Evolutionary conservation across 2,113 vertebrate genomes (phyloP), one percentile per base, ranked within the genome.

Genomic region (Ammodytes marinus): DNA sequence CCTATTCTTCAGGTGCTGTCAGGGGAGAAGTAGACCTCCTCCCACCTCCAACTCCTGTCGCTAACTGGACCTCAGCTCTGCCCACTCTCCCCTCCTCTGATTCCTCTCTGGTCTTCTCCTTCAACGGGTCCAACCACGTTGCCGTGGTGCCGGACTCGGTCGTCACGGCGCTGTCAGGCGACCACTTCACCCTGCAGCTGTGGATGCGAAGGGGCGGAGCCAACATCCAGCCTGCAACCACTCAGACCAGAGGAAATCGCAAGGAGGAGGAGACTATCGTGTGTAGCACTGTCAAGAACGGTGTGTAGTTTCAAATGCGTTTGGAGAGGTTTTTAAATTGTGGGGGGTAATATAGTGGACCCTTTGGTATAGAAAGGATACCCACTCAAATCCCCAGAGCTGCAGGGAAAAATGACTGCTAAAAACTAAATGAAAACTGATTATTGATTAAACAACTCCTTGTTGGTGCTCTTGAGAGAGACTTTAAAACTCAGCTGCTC

Each of bases 31-130:
- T 99, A 0, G 98, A 99, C 83, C 93, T 99, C 73, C 94, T 99
- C 84, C 98, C 98, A 0, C 96, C 98, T 86, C 97, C 97, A 0
- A 96, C 96, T 27, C 97, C 97, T 17, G 94, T 87, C 0, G 96
- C 96, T 15, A 99, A 99, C 93, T 99, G 98, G 98, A 99, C 98
- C 0, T 95, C 97, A 0, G 95, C 95, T 1, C 95, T 99, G 75
- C 98, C 97, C 0, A 97, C 98, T 11, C 97, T 99, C 57, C 98
- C 98, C 69, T 99, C 97, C 80, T 98, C 98, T 67, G 98, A 99
- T 91, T 98, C 97, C 82, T 99, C 98, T 76, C 96, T 98, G 40
- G 98, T 99, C 82, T 99, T 98, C 89, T 99, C 97, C 94, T 99
- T 99, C 89, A 99, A 99, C 0, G 98, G 97, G 71, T 98, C 95